Evolutionary conservation across 2,888 invertebrate species (phyloP), one percentile per base, ranked within the genome.

Genomic region (Galerucella nymphaeae): DNA sequence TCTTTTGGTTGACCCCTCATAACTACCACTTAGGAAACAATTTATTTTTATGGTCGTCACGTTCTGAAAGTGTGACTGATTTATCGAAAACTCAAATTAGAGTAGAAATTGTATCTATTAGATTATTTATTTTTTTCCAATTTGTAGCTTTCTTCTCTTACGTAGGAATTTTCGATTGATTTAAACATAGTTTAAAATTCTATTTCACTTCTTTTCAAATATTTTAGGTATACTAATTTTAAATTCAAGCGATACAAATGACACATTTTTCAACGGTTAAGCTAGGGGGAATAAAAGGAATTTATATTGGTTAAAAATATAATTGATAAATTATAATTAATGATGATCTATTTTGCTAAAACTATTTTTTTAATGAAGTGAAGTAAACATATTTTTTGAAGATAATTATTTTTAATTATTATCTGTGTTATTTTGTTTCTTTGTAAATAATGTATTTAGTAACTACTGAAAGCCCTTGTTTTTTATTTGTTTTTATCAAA

Each of bases 1-100:
- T 69, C 61, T 74, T 74, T 70, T 71, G 67, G 57, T 73, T 73
- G 73, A 73, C 73, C 73, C 70, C 70, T 63, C 53, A 62, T 63
- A 69, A 62, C 69, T 55, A 69, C 69, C 63, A 69, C 62, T 69
- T 62, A 53, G 53, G 55, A 69, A 69, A 66, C 66, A 48, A 74
- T 71, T 71, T 71, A 74, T 74, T 70, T 70, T 71, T 74, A 74
- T 68, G 66, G 30, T 48, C 18, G 42, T 67, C 73, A 74, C 71
- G 73, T 71, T 70, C 66, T 70, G 20, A 45, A 59, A 50, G 73
- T 66, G 63, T 74, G 73, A 67, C 57, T 45, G 50, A 70, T 67
- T 70, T 67, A 70, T 64, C 68, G 50, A 65, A 62, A 66, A 62
- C 66, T 63, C 48, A 64, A 63, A 70, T 66, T 69, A 45, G 66